Base-by-base conservation (phyloP, 2,113 vertebrate species). In the Dendropsophus ebraccatus region DNA sequence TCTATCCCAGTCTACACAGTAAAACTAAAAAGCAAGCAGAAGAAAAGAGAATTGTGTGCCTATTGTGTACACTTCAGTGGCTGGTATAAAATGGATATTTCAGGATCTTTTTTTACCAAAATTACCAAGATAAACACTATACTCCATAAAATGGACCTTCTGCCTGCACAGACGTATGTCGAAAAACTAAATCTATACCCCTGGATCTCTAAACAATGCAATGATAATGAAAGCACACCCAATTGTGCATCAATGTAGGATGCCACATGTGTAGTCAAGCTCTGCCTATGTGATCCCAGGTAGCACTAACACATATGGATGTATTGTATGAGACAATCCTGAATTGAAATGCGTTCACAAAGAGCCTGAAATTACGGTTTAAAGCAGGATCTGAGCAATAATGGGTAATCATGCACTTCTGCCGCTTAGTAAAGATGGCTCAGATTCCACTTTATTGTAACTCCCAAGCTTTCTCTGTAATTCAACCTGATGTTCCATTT, bases 381-480 rank as follows among this genome's bases (percentile, higher is more conserved):
- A 58, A 54, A 74, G 32, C 28, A 19, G 32, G 35, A 25, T 41
- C 35, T 58, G 32, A 58, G 82, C 49, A 74, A 83, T 58, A 73
- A 83, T 74, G 49, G 67, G 47, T 37, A 73, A 73, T 83, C 74
- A 52, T 30, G 74, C 62, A 69, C 75, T 85, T 78, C 50, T 49
- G 35, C 41, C 56, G 65, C 76, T 67, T 37, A 37, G 74, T 79
- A 77, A 47, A 78, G 58, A 85, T 45, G 25, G 49, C 58, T 69
- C 28, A 25, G 49, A 47, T 52, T 72, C 49, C 56, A 25, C 49
- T 80, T 80, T 86, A 86, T 60, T 52, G 77, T 86, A 70, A 70
- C 84, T 79, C 52, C 45, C 62, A 23, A 56, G 75, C 49, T 45
- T 69, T 69, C 84, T 69, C 75, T 58, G 84, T 85, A 85, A 79